Percentiles rank a stretch among this genome's conserved stretches.
Evolutionary conservation across 2,113 vertebrate species (phyloP).

Genomic region (Gadus macrocephalus): DNA sequence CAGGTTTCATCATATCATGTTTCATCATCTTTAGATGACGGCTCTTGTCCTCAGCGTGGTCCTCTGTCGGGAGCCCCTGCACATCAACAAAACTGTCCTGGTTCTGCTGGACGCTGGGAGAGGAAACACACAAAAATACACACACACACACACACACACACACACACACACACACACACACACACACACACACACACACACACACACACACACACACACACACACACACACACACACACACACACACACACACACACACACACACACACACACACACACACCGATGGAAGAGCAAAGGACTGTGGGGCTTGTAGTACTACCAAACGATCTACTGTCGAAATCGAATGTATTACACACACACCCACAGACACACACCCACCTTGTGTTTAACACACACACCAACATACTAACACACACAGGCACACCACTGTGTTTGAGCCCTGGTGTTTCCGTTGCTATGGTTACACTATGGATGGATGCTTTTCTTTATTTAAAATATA

Average conservation of each 20-base stretch:
- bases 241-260: background rate
- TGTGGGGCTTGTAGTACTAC: too few species aligned
- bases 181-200: background rate
- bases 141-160: background rate
- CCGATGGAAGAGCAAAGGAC: background rate
- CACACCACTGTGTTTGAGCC: slow-evolving; percentile 46
- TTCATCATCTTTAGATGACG: too few species aligned
- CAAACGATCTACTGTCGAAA: too few species aligned
- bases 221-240: background rate
- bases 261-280: background rate
- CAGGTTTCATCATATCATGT: too few species aligned
- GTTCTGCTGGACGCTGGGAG: too few species aligned
- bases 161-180: background rate
- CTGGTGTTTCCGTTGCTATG: slow-evolving; percentile 56
- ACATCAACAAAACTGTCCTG: too few species aligned
- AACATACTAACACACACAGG: background rate
- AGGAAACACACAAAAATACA: background rate
- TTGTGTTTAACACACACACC: background rate
- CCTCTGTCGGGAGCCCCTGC: too few species aligned
- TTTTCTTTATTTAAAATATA: slow-evolving; percentile 33
- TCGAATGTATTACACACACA: background rate
- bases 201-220: background rate
- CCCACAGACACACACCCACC: background rate
- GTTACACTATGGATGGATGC: slow-evolving; percentile 53
- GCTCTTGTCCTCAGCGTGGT: too few species aligned